Conservation (phyloP, 2,113 vertebrate species). For the Puntigrus tetrazona region DNA sequence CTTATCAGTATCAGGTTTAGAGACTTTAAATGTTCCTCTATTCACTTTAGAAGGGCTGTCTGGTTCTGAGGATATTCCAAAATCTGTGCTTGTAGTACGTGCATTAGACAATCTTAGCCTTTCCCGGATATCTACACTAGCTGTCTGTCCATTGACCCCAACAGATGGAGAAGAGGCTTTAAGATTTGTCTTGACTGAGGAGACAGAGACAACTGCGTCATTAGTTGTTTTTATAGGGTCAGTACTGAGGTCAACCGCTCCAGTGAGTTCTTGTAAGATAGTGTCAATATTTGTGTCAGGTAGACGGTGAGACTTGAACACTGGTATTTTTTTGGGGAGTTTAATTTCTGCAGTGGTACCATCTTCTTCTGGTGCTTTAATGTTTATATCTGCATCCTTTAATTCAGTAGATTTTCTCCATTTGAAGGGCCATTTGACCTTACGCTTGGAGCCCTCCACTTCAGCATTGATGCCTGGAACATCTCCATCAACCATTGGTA, state of each 20-base stretch:
- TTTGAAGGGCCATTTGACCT: conserved; percentile 67
- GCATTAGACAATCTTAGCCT: conserved; percentile 63
- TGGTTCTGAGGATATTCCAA: conserved; percentile 30
- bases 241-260: conserved; percentile 26
- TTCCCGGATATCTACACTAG: conserved; percentile 65
- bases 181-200: conserved; percentile 52
- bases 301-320: conserved; percentile 69
- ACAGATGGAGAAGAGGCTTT: conserved; percentile 4
- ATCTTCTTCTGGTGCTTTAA: conserved; percentile 36
- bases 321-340: conserved; percentile 57
- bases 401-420: conserved; percentile 46
- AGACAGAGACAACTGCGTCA: not conserved
- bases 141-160: conserved; percentile 20
- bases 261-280: not conserved
- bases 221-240: not conserved
- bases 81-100: conserved; percentile 36
- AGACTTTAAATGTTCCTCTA: conserved; percentile 71
- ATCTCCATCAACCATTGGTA: conserved; percentile 58
- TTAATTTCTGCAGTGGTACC: conserved; percentile 35
- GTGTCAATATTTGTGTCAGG: conserved; percentile 55
- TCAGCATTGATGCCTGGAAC: conserved; percentile 56
- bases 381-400: conserved; percentile 3
- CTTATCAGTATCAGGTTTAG: conserved; percentile 57
- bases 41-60: conserved; percentile 52
- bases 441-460: conserved; percentile 44